phyloP scores from a whole-genome alignment of 2,888 invertebrate species.

The Bibio marci region DNA sequence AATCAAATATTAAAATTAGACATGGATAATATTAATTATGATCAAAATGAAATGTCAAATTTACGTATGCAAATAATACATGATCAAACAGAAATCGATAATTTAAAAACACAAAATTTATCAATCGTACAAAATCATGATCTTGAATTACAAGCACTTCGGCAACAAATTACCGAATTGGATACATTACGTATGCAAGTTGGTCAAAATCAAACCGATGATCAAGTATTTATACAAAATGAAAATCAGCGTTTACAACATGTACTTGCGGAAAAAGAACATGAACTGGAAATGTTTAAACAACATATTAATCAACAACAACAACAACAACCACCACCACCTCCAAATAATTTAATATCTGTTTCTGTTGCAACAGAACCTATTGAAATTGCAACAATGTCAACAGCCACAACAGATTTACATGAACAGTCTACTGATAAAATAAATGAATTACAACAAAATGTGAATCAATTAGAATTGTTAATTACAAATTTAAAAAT shows the following conservation, averaged over 20 bases:
- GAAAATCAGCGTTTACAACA: conserved; percentile 40
- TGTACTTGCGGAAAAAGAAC: conserved; percentile 32
- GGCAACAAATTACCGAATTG: conserved; percentile 21
- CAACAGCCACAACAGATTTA: not conserved
- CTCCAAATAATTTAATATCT: conserved; percentile 6
- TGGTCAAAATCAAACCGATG: conserved; percentile 29
- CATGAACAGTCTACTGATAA: not conserved
- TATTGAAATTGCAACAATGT: not conserved
- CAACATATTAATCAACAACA: conserved; percentile 24
- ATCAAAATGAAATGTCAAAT: conserved; percentile 24
- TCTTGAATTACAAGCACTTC: conserved; percentile 22
- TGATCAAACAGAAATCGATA: conserved; percentile 29
- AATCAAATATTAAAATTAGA: conserved; percentile 18
- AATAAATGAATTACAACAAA: not conserved
- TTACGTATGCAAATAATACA: conserved; percentile 26
- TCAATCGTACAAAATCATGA: conserved; percentile 25
- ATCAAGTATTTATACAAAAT: conserved; percentile 29
- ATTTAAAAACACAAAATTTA: conserved; percentile 24
- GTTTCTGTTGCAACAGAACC: not conserved
- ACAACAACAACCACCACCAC: not conserved
- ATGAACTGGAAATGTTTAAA: conserved; percentile 30
- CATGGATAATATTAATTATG: conserved; percentile 19
- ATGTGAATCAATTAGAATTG: not conserved
- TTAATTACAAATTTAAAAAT: no score
- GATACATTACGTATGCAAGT: conserved; percentile 24